phyloP scores from a whole-genome alignment of 2,888 invertebrate genomes.

The Crioceris asparagi region DNA sequence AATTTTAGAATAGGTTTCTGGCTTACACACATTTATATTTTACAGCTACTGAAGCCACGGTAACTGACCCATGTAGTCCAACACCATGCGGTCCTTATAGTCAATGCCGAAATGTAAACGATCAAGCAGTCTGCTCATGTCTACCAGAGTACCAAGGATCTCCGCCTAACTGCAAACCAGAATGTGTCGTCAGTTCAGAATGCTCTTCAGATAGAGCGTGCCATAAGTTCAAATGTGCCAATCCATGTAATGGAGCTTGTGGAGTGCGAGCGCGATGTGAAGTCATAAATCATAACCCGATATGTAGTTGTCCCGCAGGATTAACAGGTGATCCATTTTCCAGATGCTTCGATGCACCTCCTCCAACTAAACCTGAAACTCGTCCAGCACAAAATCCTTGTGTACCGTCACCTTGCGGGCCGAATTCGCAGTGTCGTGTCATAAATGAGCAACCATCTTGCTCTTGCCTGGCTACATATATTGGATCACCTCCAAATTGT shows the following conservation, averaged over 20 bases:
- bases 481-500: conserved; percentile 68
- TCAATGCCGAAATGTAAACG: conserved; percentile 53
- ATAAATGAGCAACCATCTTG: conserved; percentile 52
- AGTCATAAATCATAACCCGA: conserved; percentile 66
- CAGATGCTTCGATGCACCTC: conserved; percentile 45
- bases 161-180: conserved; percentile 66
- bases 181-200: conserved; percentile 67
- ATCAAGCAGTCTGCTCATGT: conserved; percentile 66
- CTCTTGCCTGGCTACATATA: conserved; percentile 53
- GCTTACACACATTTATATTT: too few relatives aligned
- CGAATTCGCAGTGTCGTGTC: conserved; percentile 51
- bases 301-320: conserved; percentile 58
- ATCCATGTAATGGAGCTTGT: conserved; percentile 67
- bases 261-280: conserved; percentile 61
- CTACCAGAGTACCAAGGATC: conserved; percentile 56
- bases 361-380: conserved; percentile 27
- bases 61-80: conserved; percentile 54
- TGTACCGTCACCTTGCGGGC: conserved; percentile 50
- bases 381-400: conserved; percentile 45
- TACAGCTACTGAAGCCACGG: conserved; percentile 25
- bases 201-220: conserved; percentile 63
- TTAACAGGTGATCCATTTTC: conserved; percentile 63
- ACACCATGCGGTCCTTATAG: conserved; percentile 71
- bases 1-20: too few relatives aligned
- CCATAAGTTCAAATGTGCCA: conserved; percentile 61